Evolutionary conservation across 2,797 vertebrate genomes (phyloP).

Genomic region (Coregonus sp.): DNA sequence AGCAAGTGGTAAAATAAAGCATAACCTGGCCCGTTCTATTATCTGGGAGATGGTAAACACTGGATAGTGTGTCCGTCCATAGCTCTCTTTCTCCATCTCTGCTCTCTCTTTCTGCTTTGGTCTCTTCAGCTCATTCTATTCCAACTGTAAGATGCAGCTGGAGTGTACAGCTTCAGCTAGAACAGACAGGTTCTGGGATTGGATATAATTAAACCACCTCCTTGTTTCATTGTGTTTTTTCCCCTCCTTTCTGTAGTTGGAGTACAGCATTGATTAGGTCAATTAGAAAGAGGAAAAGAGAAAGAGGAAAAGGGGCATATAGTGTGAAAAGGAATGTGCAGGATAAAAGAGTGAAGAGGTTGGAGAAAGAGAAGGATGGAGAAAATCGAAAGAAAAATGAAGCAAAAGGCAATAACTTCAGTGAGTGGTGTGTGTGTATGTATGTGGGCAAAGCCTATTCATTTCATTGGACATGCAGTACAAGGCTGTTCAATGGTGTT

Average conservation of each 20-base stretch:
- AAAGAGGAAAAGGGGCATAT: neutral
- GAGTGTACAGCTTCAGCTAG: conserved; percentile 42
- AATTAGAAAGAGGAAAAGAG: conserved; percentile 21
- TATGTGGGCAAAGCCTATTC: conserved; percentile 9
- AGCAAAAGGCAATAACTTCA: conserved; percentile 14
- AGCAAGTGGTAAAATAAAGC: neutral
- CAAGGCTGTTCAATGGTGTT: conserved; percentile 52
- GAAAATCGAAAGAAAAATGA: neutral
- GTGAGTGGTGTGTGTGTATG: neutral
- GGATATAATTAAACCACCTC: conserved; percentile 42
- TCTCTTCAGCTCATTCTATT: conserved; percentile 63
- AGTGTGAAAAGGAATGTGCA: neutral
- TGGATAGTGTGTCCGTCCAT: conserved; percentile 14
- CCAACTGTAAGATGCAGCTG: conserved; percentile 50
- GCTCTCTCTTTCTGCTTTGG: conserved; percentile 58
- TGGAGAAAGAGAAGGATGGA: neutral
- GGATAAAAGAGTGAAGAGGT: neutral
- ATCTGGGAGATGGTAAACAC: neutral
- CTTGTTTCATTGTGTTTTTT: conserved; percentile 44
- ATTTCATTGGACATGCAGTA: conserved; percentile 47
- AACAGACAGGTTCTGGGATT: conserved; percentile 30
- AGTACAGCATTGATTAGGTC: conserved; percentile 54
- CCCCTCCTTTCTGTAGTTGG: conserved; percentile 28
- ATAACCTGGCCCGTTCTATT: neutral
- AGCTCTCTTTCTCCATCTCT: conserved; percentile 25